Evolutionary conservation across 2,797 vertebrate genomes (phyloP).

Genomic region (Hypotaenidia philippensis): DNA sequence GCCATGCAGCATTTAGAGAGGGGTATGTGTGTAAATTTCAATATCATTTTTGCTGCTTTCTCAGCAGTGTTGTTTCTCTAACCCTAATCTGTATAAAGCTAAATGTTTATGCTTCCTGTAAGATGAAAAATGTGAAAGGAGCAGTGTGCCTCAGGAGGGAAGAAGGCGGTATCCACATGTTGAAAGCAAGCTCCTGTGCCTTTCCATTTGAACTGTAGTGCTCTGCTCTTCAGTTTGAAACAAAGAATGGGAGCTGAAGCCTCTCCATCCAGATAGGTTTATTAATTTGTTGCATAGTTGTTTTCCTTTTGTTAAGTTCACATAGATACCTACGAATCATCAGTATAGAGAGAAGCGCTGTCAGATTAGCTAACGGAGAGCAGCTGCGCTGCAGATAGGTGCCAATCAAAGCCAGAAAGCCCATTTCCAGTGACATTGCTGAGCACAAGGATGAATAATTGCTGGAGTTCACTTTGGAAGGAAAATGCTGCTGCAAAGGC

Average conservation of each 20-base stretch:
- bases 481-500: not conserved
- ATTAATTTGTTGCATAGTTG: not conserved
- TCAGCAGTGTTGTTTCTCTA: not conserved
- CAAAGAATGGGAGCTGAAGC: not conserved
- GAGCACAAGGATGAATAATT: not conserved
- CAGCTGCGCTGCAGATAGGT: not conserved
- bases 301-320: not conserved
- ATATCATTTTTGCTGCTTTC: not conserved
- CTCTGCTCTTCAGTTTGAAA: not conserved
- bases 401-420: not conserved
- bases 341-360: not conserved
- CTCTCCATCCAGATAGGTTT: not conserved
- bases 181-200: not conserved
- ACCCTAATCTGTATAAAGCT: not conserved
- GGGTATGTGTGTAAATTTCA: not conserved
- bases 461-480: not conserved
- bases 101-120: not conserved
- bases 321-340: accelerated
- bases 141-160: not conserved
- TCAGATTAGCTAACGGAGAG: not conserved
- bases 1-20: not conserved
- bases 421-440: not conserved
- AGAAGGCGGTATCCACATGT: not conserved
- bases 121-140: not conserved
- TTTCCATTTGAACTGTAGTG: not conserved